Evolutionary conservation across 1,140 invertebrate genomes (phyloP).

Genomic region (Spodoptera litura): DNA sequence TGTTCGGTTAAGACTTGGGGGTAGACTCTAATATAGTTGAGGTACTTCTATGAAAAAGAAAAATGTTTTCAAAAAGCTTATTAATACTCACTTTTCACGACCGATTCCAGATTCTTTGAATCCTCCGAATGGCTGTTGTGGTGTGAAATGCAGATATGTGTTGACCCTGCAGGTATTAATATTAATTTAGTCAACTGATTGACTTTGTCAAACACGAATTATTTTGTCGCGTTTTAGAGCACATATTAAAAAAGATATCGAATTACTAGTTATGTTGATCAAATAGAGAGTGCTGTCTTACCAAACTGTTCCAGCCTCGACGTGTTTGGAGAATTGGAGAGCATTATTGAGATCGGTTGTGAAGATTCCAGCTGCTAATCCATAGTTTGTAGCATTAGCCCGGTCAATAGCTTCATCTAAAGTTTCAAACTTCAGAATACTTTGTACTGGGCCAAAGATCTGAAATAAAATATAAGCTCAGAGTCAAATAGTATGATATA

Average conservation of each 20-base stretch:
- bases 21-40: too few relatives aligned
- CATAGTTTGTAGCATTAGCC: conserved; percentile 95
- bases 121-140: conserved; percentile 91
- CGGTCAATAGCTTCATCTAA: conserved; percentile 96
- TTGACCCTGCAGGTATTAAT: conserved; percentile 88
- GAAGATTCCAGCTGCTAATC: conserved; percentile 95
- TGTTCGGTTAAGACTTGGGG: too few relatives aligned
- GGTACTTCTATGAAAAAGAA: too few relatives aligned
- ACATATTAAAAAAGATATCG: too few relatives aligned
- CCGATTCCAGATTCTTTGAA: conserved; percentile 67
- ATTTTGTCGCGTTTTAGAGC: too few relatives aligned
- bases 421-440: conserved; percentile 95
- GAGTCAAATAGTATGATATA: background rate
- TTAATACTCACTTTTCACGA: conserved; percentile 41
- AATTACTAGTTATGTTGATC: too few relatives aligned
- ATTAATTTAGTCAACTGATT: too few relatives aligned
- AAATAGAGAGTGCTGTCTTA: conserved; percentile 64
- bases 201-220: too few relatives aligned
- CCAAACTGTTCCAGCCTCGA: conserved; percentile 96
- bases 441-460: conserved; percentile 97
- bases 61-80: too few relatives aligned
- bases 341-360: conserved; percentile 95
- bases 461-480: conserved; percentile 25
- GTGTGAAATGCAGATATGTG: conserved; percentile 87
- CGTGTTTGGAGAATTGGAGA: conserved; percentile 92